Conservation (phyloP, 2,113 vertebrate genomes). For the Cacatua alba region DNA sequence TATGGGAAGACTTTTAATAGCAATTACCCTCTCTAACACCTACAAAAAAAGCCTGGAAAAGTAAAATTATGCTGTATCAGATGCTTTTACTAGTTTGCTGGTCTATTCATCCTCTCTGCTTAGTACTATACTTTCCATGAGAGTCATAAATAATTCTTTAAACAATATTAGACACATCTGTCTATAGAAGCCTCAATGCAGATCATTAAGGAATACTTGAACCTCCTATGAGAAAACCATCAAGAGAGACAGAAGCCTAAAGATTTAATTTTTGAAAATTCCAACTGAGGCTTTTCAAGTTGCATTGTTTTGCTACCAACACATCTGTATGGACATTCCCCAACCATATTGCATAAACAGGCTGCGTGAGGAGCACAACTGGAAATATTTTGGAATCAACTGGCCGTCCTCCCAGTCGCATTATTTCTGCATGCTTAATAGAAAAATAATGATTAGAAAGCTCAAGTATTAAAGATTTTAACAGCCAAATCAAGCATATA, state of each 20-base stretch:
- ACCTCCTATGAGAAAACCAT: neutral
- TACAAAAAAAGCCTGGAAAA: neutral
- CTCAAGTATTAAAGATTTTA: neutral
- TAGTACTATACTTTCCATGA: neutral
- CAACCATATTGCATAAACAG: neutral
- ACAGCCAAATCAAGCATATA: neutral
- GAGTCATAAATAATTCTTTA: neutral
- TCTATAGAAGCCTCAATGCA: neutral
- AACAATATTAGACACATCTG: neutral
- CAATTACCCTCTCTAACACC: neutral
- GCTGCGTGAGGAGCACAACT: neutral
- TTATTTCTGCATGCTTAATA: neutral
- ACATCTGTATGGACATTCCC: neutral
- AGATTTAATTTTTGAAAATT: neutral
- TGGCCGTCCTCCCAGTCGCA: neutral
- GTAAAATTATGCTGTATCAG: neutral
- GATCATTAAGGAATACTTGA: neutral
- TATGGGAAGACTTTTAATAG: neutral
- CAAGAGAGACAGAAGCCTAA: neutral
- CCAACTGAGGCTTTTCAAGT: neutral
- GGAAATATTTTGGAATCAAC: neutral
- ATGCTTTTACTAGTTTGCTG: neutral
- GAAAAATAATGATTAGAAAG: neutral
- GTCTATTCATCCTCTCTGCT: neutral
- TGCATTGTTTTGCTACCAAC: neutral